phyloP scores from a whole-genome alignment of 2,113 vertebrate genomes.

The Reinhardtius hippoglossoides region DNA sequence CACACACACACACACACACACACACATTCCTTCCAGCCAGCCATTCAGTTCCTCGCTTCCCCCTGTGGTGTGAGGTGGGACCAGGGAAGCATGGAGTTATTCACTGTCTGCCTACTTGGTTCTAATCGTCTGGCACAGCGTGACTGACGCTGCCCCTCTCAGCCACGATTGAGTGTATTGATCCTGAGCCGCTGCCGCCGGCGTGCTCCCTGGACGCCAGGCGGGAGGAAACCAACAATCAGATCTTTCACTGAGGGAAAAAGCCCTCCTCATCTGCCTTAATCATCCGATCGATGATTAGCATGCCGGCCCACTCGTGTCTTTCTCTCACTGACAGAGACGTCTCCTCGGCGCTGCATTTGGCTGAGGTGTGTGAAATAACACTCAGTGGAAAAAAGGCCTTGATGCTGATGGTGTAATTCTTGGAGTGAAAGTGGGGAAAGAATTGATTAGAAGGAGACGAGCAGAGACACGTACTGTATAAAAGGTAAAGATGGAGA shows the following conservation, averaged over 20 bases:
- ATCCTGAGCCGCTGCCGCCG: conserved; percentile 83
- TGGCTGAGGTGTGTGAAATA: neutral
- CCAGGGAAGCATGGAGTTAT: conserved; percentile 88
- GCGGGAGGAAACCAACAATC: conserved; percentile 90
- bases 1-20: conserved; percentile 11
- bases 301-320: conserved; percentile 84
- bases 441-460: conserved; percentile 27
- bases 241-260: conserved; percentile 89
- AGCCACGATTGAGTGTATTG: conserved; percentile 94
- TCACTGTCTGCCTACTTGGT: conserved; percentile 92
- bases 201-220: conserved; percentile 82
- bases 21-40: conserved; percentile 30
- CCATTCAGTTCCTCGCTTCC: conserved; percentile 85
- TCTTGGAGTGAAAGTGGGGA: conserved; percentile 48
- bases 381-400: neutral
- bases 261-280: conserved; percentile 96
- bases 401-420: neutral
- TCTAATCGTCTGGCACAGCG: conserved; percentile 91
- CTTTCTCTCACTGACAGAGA: conserved; percentile 87
- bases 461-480: neutral
- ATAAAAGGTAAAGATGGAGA: neutral
- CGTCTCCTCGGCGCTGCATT: conserved; percentile 64
- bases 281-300: conserved; percentile 97
- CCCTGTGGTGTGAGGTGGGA: conserved; percentile 83
- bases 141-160: conserved; percentile 92